Evolutionary conservation across 2,113 vertebrate genomes (phyloP), one percentile per base, ranked within the genome.

Genomic region (Hirundichthys speculiger): DNA sequence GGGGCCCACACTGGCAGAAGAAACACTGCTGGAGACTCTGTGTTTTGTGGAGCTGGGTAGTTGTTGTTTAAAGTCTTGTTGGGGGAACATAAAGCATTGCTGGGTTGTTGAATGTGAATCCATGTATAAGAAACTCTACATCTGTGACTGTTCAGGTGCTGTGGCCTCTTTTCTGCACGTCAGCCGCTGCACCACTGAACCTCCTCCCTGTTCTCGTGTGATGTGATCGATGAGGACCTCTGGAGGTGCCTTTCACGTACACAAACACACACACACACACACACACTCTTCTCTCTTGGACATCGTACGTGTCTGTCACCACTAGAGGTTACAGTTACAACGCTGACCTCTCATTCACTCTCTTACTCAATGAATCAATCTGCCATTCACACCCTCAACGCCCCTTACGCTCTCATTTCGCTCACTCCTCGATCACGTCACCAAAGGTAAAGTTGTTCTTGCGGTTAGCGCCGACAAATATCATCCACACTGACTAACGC

Each of bases 161-260:
- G 50, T 72, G 74, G 64, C 77, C 70, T 88, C 62, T 48, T 87
- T 87, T 87, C 66, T 70, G 59, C 57, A 64, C 19, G 8, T 54
- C 42, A 25, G 30, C 79, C 21, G 71, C 69, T 40, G 77, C 70
- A 54, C 51, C 55, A 77, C 66, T 77, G 84, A 82, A 73, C 76
- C 79, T 77, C 62, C 59, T 81, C 63, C 8, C 75, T 67, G 81
- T 88, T 83, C 82, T 75, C n/a, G 30, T 88, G 83, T 79, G 73
- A 88, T 89, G 58, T 85, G 79, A 90, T 92, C 67, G 86, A 16
- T 85, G 87, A 71, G 18, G 83, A 79, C 71, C 54, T 77, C 73
- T 93, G 82, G 66, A 90, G 96, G 95, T 81, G 96, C 95, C 50
- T 86, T 89, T 91, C 87, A 71, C 61, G 54, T 57, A 24, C 41